Evolutionary conservation across 2,797 vertebrate species (phyloP).

Genomic region (Gephyroberyx darwinii): DNA sequence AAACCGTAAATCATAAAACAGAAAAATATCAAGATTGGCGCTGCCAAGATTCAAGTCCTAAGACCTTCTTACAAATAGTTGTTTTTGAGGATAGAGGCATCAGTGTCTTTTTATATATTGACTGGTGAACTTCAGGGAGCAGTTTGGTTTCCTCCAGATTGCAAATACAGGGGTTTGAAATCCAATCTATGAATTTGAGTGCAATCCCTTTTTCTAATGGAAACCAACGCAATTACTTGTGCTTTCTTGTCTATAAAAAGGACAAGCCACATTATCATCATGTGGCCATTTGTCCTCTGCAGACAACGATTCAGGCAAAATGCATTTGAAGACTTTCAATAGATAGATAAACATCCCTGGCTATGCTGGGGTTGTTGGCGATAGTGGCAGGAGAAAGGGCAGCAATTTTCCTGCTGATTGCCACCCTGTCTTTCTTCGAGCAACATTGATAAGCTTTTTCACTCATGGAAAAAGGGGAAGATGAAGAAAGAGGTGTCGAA

Average conservation of each 20-base stretch:
- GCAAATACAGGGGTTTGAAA: not conserved
- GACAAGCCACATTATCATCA: slow-evolving; percentile 3
- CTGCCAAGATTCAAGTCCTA: too few relatives aligned
- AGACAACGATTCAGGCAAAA: slow-evolving; percentile 23
- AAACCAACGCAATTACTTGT: slow-evolving; percentile 13
- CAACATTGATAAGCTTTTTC: slow-evolving; percentile 37
- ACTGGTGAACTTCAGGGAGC: not conserved
- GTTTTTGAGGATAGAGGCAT: not conserved
- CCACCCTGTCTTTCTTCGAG: slow-evolving; percentile 29
- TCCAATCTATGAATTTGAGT: not conserved
- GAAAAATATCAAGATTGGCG: too few relatives aligned
- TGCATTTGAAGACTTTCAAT: slow-evolving; percentile 15
- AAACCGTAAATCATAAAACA: too few relatives aligned
- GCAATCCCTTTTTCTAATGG: not conserved
- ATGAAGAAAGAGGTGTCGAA: not conserved
- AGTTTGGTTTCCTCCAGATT: not conserved
- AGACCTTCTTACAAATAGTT: too few relatives aligned
- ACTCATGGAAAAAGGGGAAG: slow-evolving; percentile 11
- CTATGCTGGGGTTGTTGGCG: slow-evolving; percentile 20
- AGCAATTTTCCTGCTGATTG: slow-evolving; percentile 58
- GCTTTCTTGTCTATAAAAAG: slow-evolving; percentile 13
- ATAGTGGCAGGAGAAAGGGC: slow-evolving; percentile 33
- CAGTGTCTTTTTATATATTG: slow-evolving; percentile 4
- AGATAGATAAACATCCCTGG: slow-evolving; percentile 42
- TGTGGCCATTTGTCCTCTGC: slow-evolving; percentile 22